A percentile compares a stretch with the other conserved stretches of the same genome.
These are phyloP conservation scores for Plodia interpunctella DNA, from an alignment of 1,140 invertebrate genomes.

Conservation along the genomic window DNA sequence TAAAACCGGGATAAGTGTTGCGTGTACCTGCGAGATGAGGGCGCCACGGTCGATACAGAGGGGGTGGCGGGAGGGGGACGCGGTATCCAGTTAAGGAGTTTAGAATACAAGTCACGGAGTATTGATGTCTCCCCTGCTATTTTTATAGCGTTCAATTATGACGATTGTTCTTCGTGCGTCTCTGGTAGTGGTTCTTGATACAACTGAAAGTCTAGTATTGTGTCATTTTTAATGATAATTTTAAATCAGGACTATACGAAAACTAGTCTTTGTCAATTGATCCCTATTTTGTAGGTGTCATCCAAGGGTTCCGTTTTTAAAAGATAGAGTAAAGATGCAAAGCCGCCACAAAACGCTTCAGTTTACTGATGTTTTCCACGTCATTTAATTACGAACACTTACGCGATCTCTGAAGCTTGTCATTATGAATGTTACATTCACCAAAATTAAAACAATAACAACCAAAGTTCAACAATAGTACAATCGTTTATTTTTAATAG, in stretches of 20 bases:
- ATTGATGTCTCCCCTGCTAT: slow-evolving; percentile 49
- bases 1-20: slow-evolving; percentile 74
- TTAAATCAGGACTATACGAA: too few species aligned
- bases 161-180: neutral
- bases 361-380: too few species aligned
- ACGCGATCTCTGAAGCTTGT: too few species aligned
- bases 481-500: slow-evolving; percentile 20
- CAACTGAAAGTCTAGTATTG: neutral
- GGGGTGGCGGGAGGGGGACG: slow-evolving; percentile 21
- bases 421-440: too few species aligned
- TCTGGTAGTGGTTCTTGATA: neutral
- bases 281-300: too few species aligned
- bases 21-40: slow-evolving; percentile 72
- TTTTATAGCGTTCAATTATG: slow-evolving; percentile 30
- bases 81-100: slow-evolving; percentile 62
- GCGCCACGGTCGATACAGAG: slow-evolving; percentile 62
- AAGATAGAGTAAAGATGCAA: too few species aligned
- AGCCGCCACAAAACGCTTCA: too few species aligned
- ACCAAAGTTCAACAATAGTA: neutral
- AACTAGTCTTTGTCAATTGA: too few species aligned
- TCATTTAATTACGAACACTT: too few species aligned
- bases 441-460: neutral
- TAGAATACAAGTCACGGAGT: slow-evolving; percentile 57
- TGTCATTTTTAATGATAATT: too few species aligned
- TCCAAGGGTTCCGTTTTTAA: too few species aligned